Base-by-base conservation (phyloP, 2,888 invertebrate species). In the Ochropacha duplaris region DNA sequence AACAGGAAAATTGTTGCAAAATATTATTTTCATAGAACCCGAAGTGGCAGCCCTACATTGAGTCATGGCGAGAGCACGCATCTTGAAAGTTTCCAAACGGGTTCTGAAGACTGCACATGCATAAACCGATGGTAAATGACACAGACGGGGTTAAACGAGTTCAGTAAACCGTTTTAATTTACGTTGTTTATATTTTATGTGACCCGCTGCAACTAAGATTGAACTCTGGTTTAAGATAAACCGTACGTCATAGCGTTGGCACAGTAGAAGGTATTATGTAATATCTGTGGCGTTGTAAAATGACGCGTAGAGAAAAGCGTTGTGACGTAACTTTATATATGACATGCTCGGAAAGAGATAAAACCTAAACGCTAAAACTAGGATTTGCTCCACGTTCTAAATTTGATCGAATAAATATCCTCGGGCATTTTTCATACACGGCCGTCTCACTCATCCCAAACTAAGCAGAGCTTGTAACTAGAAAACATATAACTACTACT, bases 41-140 rank as follows among this genome's bases (percentile, higher is more conserved):
- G 6, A 39, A 1, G 16, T 16, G 16, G 5, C 26, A 24, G 50
- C 22, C 50, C 22, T 26, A 8, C 12, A 36, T 50, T 39, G 36
- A 39, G 22, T 54, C 59, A 65, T 57, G 64, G 62, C 59, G 52
- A 54, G 65, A 44, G 71, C 50, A 26, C 22, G 54, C 54, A 50
- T 57, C 62, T 71, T 55, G 59, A 65, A 66, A 65, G 63, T 62
- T 56, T 31, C 16, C 26, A 58, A 71, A 71, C 71, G 44, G 58
- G 71, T 71, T 71, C 56, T 51, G 11, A 56, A 50, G 58, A 51
- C 54, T 52, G 51, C 55, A 58, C 56, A 49, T 57, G 61, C 31
- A 50, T 44, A 50, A 26, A 9, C 50, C 8, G n/a, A 26, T 26
- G 9, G 16, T 28, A 50, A 50, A 16, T 28, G 26, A 50, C 26